Conservation (phyloP, 2,113 vertebrate species). For the Shinisaurus crocodilurus region DNA sequence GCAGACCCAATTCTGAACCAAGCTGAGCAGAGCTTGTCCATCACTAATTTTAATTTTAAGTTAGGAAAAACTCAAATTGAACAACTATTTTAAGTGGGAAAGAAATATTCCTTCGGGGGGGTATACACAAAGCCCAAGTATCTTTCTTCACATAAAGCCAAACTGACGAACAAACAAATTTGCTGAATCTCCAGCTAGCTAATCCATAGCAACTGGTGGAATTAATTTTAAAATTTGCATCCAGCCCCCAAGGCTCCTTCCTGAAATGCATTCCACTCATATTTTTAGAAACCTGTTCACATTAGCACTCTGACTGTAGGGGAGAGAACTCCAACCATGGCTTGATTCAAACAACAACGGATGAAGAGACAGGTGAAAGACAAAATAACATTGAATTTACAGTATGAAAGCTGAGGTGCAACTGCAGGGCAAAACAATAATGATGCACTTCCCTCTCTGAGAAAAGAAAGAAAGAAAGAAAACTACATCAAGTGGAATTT, state of each 20-base stretch:
- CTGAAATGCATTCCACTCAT: neutral
- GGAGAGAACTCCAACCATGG: neutral
- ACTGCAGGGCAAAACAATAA: neutral
- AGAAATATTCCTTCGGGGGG: neutral
- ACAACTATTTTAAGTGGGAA: neutral
- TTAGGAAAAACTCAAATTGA: neutral
- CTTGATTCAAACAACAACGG: neutral
- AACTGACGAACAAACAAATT: neutral
- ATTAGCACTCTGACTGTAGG: neutral
- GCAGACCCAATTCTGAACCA: too few relatives aligned
- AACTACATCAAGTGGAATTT: constrained; percentile 9
- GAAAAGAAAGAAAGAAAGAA: fast-evolving
- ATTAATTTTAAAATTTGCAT: neutral
- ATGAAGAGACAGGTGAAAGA: neutral
- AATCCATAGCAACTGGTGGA: neutral
- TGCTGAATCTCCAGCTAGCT: neutral
- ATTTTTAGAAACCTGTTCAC: neutral
- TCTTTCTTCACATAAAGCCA: neutral
- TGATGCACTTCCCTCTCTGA: neutral
- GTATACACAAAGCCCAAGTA: neutral
- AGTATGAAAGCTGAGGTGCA: neutral
- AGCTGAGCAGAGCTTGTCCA: neutral
- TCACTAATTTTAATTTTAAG: neutral
- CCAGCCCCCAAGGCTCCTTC: neutral
- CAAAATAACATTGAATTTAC: neutral